Percentiles rank a stretch among this genome's conserved stretches.
Conservation (phyloP, 2,888 invertebrate genomes). For the Scaptomyza flava region DNA sequence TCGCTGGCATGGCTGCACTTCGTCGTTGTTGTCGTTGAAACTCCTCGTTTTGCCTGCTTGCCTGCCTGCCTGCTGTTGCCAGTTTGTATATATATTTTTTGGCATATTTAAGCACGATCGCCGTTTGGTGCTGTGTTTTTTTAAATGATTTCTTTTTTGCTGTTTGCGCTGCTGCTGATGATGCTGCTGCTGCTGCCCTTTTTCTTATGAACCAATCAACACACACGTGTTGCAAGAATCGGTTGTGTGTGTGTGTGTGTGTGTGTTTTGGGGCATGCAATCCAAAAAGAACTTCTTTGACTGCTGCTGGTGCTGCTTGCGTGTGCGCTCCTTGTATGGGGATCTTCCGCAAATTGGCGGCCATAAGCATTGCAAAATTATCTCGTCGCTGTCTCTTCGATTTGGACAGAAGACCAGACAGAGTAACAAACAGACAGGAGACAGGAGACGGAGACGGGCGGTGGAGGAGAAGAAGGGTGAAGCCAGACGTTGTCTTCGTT, state of each 20-base stretch:
- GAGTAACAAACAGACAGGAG: background rate
- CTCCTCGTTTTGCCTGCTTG: slow-evolving; percentile 40
- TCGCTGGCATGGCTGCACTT: slow-evolving; percentile 78
- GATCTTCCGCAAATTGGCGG: slow-evolving; percentile 77
- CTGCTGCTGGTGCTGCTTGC: slow-evolving; percentile 45
- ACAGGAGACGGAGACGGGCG: background rate
- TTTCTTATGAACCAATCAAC: slow-evolving; percentile 79
- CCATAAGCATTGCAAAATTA: slow-evolving; percentile 79
- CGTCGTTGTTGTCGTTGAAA: slow-evolving; percentile 48
- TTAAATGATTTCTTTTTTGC: slow-evolving; percentile 72
- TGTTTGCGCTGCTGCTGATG: slow-evolving; percentile 47
- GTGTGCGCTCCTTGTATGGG: slow-evolving; percentile 72
- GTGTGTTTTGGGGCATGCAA: slow-evolving; percentile 39
- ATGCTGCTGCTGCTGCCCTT: no score
- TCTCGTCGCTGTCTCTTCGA: slow-evolving; percentile 75
- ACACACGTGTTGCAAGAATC: slow-evolving; percentile 63
- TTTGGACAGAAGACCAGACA: slow-evolving; percentile 49
- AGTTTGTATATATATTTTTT: slow-evolving; percentile 42
- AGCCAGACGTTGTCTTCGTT: slow-evolving; percentile 1
- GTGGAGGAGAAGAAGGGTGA: background rate
- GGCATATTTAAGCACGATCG: slow-evolving; percentile 78
- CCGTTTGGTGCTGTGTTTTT: slow-evolving; percentile 58
- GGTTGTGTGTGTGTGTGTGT: slow-evolving; percentile 15
- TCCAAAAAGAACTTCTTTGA: slow-evolving; percentile 11
- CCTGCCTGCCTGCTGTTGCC: slow-evolving; percentile 26